Conservation (phyloP, 2,113 vertebrate species). For the Ptychochromis oligacanthus region DNA sequence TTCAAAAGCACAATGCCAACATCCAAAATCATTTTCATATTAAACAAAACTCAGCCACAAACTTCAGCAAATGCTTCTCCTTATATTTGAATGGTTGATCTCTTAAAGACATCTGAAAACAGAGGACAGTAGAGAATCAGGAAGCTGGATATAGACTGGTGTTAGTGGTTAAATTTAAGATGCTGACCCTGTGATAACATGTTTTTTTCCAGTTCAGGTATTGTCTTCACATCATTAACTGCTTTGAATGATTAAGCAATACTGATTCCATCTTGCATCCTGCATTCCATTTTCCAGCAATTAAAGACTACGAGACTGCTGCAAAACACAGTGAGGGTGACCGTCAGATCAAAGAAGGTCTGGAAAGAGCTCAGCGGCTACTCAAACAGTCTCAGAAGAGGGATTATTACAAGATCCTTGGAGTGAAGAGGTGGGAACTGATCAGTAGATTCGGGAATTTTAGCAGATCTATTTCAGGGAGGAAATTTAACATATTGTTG, state of each 20-base stretch:
- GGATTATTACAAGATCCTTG: slow-evolving; percentile 99
- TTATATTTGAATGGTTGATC: neutral
- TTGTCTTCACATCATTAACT: neutral
- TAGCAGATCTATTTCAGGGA: neutral
- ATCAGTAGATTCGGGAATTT: neutral
- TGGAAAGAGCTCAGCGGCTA: slow-evolving; percentile 92
- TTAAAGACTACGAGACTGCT: slow-evolving; percentile 92
- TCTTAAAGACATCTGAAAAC: too few relatives aligned
- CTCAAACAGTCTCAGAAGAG: slow-evolving; percentile 95
- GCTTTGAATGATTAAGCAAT: neutral
- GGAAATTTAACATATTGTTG: neutral
- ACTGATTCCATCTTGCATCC: neutral
- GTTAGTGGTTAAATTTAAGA: neutral
- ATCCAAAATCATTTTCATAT: neutral
- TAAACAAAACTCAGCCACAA: neutral
- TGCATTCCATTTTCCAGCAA: slow-evolving; percentile 78
- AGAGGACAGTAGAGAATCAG: neutral
- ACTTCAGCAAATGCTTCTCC: neutral
- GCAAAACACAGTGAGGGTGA: slow-evolving; percentile 91
- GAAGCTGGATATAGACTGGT: neutral
- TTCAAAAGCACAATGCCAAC: neutral
- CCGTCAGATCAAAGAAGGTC: slow-evolving; percentile 91
- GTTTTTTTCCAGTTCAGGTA: neutral
- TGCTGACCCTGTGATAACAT: neutral
- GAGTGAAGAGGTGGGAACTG: slow-evolving; percentile 91